A percentile compares a stretch with the other conserved stretches of the same genome.
phyloP scores from a whole-genome alignment of 2,113 vertebrate genomes.

The Oreochromis spilurus region DNA sequence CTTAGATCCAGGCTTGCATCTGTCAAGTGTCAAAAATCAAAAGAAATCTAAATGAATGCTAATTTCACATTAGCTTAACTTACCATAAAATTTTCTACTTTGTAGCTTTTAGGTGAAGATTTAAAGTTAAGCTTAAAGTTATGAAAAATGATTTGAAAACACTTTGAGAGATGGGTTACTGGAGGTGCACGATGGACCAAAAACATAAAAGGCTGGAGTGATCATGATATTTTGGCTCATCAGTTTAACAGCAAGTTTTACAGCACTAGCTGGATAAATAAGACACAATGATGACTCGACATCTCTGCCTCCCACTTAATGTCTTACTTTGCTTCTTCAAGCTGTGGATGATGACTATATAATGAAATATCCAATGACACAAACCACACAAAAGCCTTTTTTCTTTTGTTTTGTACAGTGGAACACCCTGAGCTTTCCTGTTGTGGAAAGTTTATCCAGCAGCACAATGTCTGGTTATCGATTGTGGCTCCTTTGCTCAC shows the following conservation, averaged over 20 bases:
- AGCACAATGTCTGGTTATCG: neutral
- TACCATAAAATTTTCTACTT: neutral
- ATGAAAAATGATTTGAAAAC: neutral
- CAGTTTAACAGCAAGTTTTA: neutral
- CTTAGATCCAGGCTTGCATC: neutral
- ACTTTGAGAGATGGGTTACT: neutral
- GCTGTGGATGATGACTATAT: neutral
- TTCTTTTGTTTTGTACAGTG: neutral
- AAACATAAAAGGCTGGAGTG: neutral
- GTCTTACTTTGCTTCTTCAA: neutral
- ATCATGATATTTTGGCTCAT: neutral
- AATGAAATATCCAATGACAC: neutral
- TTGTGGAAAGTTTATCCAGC: neutral
- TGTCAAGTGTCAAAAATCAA: neutral
- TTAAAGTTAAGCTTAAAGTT: neutral
- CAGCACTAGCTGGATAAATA: neutral
- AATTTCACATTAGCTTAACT: neutral
- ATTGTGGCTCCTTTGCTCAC: neutral
- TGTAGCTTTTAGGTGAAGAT: neutral
- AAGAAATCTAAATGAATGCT: neutral
- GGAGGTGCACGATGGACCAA: accelerated
- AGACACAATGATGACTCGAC: neutral
- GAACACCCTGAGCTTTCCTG: neutral
- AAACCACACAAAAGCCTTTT: neutral
- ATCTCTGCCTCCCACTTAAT: neutral